Base-by-base conservation (phyloP, 2,888 invertebrate species). In the Epicampocera succincta region DNA sequence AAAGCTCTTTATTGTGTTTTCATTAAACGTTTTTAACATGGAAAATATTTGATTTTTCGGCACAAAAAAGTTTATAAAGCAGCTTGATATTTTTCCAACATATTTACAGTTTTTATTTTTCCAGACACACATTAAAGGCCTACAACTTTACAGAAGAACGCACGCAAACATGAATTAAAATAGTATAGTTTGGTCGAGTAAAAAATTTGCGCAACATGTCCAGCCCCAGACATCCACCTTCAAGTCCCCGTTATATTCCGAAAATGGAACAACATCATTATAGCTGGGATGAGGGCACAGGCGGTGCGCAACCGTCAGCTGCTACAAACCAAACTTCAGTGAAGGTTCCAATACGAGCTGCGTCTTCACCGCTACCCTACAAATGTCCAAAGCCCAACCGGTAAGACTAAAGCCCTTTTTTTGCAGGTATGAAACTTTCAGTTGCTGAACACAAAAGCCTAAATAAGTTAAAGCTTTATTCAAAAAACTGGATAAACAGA, bases 311-410 rank as follows among this genome's bases (percentile, higher is more conserved):
- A 8, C 50, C 52, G 21, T 21, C 38, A 38, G 85, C 87, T n/a
- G 73, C 80, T n/a, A 86, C 87, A 83, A 85, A 85, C 13, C 84
- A 87, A 21, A 48, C 86, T 84, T 63, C 85, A 85, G 78, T 81
- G 80, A 88, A 88, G 77, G 84, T 85, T 13, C 85, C 88, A 15
- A 84, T 86, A 0, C 84, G 89, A 11, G 85, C 88, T 1, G 84
- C 85, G 40, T 87, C 89, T 74, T 90, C 89, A 80, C 88, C 88
- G 21, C 75, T 87, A 82, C 89, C 89, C 38, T 89, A 88, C 68
- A 84, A 87, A 71, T 88, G 87, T 80, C 89, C 90, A 61, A 90
- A 89, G 78, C 87, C 89, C 65, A 87, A 89, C 76, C 90, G 91
- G 91, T 91, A 85, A 46, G 46, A 8, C 5, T 17, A 2, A 25